phyloP scores from a whole-genome alignment of 2,113 vertebrate species.

The Limnothrissa miodon region DNA sequence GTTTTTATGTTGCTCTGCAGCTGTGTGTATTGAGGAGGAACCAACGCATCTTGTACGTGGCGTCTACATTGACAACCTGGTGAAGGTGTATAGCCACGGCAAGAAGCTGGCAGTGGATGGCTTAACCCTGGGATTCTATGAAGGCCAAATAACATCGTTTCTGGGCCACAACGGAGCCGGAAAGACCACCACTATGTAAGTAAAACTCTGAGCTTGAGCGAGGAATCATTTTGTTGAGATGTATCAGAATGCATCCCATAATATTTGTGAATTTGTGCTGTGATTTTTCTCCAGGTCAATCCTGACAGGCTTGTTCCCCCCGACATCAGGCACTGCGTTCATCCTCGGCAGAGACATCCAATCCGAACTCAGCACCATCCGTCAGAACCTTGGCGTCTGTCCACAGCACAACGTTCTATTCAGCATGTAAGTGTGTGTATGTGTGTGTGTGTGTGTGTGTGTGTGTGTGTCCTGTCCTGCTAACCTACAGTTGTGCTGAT shows the following conservation, averaged over 20 bases:
- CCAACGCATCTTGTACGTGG: constrained; percentile 86
- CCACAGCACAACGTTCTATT: constrained; percentile 98
- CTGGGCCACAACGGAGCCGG: constrained; percentile 97
- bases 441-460: no score
- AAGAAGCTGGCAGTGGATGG: constrained; percentile 94
- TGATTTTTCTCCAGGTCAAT: constrained; percentile 81
- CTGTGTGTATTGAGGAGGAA: constrained; percentile 90
- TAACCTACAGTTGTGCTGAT: neutral
- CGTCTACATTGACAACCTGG: constrained; percentile 93
- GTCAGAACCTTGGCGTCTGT: constrained; percentile 93
- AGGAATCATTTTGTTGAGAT: no score
- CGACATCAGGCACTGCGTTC: constrained; percentile 94
- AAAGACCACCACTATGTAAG: constrained; percentile 99
- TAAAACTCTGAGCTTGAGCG: constrained; percentile 57
- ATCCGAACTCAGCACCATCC: constrained; percentile 84
- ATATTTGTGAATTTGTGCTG: neutral
- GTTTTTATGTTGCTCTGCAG: constrained; percentile 57
- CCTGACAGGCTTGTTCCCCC: constrained; percentile 94
- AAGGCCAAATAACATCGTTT: constrained; percentile 97
- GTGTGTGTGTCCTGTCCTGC: neutral
- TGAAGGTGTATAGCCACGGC: constrained; percentile 93
- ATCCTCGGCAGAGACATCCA: constrained; percentile 95
- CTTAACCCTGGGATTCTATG: constrained; percentile 90
- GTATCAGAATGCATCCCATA: no score
- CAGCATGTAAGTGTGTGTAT: constrained; percentile 93